Base-by-base conservation (phyloP, 1,140 invertebrate species). In the Conus ventricosus region DNA sequence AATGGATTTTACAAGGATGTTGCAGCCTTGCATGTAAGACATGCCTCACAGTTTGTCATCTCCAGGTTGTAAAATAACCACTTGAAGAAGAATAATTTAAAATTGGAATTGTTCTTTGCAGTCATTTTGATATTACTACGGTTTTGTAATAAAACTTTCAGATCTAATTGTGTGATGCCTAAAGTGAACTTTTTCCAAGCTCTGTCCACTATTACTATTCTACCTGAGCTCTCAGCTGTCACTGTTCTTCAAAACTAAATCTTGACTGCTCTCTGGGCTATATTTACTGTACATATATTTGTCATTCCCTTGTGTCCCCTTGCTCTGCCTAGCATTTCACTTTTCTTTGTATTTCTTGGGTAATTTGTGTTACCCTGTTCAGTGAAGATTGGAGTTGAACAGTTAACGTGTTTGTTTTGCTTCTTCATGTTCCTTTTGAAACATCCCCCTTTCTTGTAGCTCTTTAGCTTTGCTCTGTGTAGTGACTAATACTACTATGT, bases 101-200 rank as follows among this genome's bases (percentile, higher is more conserved):
- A 82, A 63, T 80, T 88, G 87, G 80, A 85, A 54, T 71, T 89
- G 88, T 89, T 87, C 78, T 67, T 63, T 78, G 88, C 85, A 87
- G 87, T 84, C 80, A 80, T 83, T 71, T 87, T 83, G 81, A 88
- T 87, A 89, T 87, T 84, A 89, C 86, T 87, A 89, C 71, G 39
- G 83, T 89, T 89, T 89, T 89, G 88, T 89, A 89, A 89, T 87
- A 89, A 89, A 89, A 89, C 53, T 55, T 87, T 87, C 85, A 87
- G 85, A 87, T 27, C n/a, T 25, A 87, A 67, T n/a, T 54, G 85
- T 87, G 85, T 87, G 76, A 60, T 63, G 84, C 51, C 54, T 87
- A 87, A 57, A 78, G 53, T 87, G 71, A 87, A 75, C 39, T 20
- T 27, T 78, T 27, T 78, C 5, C 54, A 39, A 39, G 75, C 71